Conservation (phyloP, 30 jellyfish, hydroid and myxozoan species). For the Morbakka virulenta region DNA sequence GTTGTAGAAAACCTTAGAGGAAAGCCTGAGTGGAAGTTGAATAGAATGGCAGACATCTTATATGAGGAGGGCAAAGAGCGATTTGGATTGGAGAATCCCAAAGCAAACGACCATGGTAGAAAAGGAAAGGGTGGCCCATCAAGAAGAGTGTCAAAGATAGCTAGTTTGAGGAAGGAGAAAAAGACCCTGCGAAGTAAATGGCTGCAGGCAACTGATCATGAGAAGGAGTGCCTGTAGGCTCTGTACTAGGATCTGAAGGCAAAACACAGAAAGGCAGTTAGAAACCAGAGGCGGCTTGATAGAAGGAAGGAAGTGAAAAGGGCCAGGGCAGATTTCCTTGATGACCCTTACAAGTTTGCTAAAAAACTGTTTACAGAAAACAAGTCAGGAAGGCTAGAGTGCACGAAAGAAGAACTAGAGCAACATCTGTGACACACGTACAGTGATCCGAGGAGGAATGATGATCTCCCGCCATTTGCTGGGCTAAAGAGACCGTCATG, state of each 20-base stretch:
- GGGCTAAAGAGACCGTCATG: background rate
- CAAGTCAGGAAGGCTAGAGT: background rate
- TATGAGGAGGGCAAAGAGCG: too few species aligned
- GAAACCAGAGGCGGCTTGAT: background rate
- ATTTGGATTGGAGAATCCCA: too few species aligned
- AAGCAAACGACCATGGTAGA: too few species aligned
- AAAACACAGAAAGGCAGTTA: background rate
- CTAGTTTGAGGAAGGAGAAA: too few species aligned
- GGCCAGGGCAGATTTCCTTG: background rate
- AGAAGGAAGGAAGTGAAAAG: background rate
- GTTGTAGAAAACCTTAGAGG: too few species aligned
- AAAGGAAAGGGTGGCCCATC: too few species aligned
- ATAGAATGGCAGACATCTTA: too few species aligned
- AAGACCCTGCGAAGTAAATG: background rate
- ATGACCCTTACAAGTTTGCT: slow-evolving; percentile 1
- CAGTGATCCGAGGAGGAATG: background rate
- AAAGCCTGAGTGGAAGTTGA: too few species aligned
- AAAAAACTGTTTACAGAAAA: background rate
- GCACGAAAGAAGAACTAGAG: background rate
- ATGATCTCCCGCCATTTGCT: background rate
- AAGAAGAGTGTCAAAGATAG: too few species aligned
- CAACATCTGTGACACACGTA: background rate
- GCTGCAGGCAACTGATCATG: background rate
- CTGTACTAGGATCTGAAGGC: background rate
- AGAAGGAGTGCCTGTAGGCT: background rate